These are phyloP conservation scores for Sericinus montela DNA, from an alignment of 2,888 invertebrate genomes.

Conservation along the genomic window DNA sequence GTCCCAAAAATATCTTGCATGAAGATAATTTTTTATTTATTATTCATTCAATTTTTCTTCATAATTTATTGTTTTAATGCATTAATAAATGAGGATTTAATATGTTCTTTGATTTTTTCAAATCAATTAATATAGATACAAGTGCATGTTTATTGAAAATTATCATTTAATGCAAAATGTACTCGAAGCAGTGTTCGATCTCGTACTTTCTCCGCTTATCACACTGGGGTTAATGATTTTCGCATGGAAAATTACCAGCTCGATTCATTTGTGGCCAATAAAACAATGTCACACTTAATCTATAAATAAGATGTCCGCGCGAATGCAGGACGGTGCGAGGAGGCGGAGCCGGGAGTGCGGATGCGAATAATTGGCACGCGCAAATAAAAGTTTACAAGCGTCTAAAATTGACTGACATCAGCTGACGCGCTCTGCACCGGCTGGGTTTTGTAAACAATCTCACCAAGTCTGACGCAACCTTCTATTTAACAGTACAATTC, in stretches of 20 bases:
- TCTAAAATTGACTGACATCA: slow-evolving; percentile 54
- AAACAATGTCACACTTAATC: slow-evolving; percentile 65
- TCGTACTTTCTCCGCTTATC: slow-evolving; percentile 48
- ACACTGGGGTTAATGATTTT: slow-evolving; percentile 60
- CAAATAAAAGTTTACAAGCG: slow-evolving; percentile 33
- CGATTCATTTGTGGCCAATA: slow-evolving; percentile 51
- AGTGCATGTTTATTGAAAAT: no score
- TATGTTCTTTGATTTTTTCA: no score
- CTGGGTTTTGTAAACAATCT: slow-evolving; percentile 23
- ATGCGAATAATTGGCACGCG: slow-evolving; percentile 58
- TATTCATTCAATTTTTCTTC: no score
- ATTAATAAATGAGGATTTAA: no score
- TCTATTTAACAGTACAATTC: no score
- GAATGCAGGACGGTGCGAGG: slow-evolving; percentile 40
- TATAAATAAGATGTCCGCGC: slow-evolving; percentile 47
- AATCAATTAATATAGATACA: no score
- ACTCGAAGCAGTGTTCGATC: neutral
- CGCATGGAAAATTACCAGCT: slow-evolving; percentile 68
- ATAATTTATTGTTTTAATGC: no score
- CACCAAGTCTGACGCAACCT: neutral
- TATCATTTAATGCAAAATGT: no score
- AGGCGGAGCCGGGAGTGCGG: slow-evolving; percentile 32
- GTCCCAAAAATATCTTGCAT: no score
- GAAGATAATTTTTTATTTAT: no score
- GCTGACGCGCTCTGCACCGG: slow-evolving; percentile 29